phyloP scores from a whole-genome alignment of 2,113 vertebrate genomes.

The Xiphorhynchus elegans region DNA sequence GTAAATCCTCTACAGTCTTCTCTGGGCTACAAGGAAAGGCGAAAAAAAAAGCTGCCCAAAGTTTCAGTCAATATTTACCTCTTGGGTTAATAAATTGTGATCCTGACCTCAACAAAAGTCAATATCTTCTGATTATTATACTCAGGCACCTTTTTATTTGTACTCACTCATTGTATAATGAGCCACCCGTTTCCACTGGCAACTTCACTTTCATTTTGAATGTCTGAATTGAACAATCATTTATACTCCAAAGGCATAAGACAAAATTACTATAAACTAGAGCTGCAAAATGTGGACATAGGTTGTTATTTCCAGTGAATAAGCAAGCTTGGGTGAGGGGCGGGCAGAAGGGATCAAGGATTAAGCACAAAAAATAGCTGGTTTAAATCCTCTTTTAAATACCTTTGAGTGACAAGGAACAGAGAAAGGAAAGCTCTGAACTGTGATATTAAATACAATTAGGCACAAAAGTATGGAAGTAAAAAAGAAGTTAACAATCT shows the following conservation, averaged over 20 bases:
- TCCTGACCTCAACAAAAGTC: slow-evolving; percentile 73
- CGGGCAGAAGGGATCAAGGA: slow-evolving; percentile 43
- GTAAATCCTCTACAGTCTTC: slow-evolving; percentile 26
- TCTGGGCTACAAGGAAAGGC: background rate
- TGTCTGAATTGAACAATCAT: slow-evolving; percentile 51
- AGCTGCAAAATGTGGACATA: slow-evolving; percentile 17
- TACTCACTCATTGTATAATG: slow-evolving; percentile 60
- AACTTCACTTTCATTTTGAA: slow-evolving; percentile 61
- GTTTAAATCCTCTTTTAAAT: slow-evolving; percentile 57
- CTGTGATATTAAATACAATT: slow-evolving; percentile 25
- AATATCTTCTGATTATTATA: slow-evolving; percentile 70
- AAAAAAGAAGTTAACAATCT: slow-evolving; percentile 24
- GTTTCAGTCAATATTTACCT: slow-evolving; percentile 78
- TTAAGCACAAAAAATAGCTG: slow-evolving; percentile 37
- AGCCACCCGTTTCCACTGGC: slow-evolving; percentile 63
- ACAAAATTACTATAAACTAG: slow-evolving; percentile 34
- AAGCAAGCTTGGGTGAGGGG: background rate
- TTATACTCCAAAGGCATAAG: slow-evolving; percentile 41
- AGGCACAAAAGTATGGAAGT: background rate
- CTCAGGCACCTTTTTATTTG: slow-evolving; percentile 63
- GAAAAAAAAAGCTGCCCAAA: slow-evolving; percentile 41
- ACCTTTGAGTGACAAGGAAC: slow-evolving; percentile 19
- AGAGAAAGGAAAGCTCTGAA: slow-evolving; percentile 18
- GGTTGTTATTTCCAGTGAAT: slow-evolving; percentile 37
- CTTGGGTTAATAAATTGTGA: slow-evolving; percentile 75